Base-by-base conservation (phyloP, 23 tunicate species). In the Halocynthia aurantium region DNA sequence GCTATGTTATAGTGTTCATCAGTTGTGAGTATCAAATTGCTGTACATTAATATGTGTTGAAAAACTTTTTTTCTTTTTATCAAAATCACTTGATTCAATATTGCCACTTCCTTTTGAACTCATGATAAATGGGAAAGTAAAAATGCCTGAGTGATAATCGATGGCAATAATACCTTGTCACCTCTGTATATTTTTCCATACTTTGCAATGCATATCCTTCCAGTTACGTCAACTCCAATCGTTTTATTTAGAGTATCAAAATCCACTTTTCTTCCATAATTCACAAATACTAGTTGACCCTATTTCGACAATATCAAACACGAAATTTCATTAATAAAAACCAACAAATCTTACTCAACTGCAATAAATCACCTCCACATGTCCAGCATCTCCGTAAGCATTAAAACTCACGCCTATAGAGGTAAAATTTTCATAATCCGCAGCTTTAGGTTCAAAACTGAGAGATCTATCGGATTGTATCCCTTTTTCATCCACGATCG, bases 231-330 rank as follows among this genome's bases (percentile, higher is more conserved):
- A 5, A 94, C 40, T 52, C 50, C 57, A 40, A 31, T 10, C 52
- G 75, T 72, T 55, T 22, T 50, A 7, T 11, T 76, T 10, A 96
- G 49, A 6, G 31, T 11, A 55, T 77, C 86, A 85, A 81, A 96
- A 64, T 96, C 99, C 78, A 85, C 85, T 7, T 67, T 71, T 18
- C 96, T 61, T 17, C 84, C 99, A 82, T 82, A 96, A 49, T 96
- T 96, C 8, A 96, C 99, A 81, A 85, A 96, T 50, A 85, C 86
- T 80, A 89, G 52, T 81, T 83, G 52, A 8, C 93, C 99, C 73
- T 74, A 63, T 54, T 4, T 31, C 44, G 4, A 31, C 44, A 31
- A 31, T 0, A 31, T 31, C 2, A 31, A 31, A 31, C 44, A 31
- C 4, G 44, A 31, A 31, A 31, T 31, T 15, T 68, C 72, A 68